phyloP scores from a whole-genome alignment of 1,140 invertebrate genomes.

The Euwallacea similis region DNA sequence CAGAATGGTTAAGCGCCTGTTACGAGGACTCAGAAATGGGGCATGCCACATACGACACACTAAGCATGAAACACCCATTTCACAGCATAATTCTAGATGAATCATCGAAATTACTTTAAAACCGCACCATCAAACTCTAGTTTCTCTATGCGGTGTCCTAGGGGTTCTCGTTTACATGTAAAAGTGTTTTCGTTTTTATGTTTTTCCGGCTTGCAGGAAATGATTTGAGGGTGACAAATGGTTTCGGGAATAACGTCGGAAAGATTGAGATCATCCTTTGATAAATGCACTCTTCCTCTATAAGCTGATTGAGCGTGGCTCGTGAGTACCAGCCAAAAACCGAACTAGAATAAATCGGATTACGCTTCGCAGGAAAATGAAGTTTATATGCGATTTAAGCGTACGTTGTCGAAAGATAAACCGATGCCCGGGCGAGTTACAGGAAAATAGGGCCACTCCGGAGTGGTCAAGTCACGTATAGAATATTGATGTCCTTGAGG shows the following conservation, averaged over 20 bases:
- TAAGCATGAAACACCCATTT: no score
- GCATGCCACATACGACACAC: no score
- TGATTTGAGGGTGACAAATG: slow-evolving; percentile 21
- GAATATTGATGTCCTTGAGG: background rate
- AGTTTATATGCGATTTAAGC: slow-evolving; percentile 4
- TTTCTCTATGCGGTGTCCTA: no score
- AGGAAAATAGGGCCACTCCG: background rate
- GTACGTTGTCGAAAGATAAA: slow-evolving; percentile 5
- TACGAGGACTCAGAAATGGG: no score
- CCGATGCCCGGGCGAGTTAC: background rate
- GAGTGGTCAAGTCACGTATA: background rate
- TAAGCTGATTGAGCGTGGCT: slow-evolving; percentile 1
- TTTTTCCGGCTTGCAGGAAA: slow-evolving; percentile 7
- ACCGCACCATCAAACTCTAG: no score
- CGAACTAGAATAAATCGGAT: background rate
- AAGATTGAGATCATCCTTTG: slow-evolving; percentile 8
- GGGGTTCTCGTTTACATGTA: no score
- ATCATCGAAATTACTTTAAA: no score
- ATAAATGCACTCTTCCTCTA: slow-evolving; percentile 3
- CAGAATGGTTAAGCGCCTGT: no score
- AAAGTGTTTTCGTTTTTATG: slow-evolving; percentile 16
- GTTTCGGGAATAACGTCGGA: slow-evolving; percentile 10
- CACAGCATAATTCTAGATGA: no score
- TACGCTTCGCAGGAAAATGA: background rate
- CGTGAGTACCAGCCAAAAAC: background rate